These are phyloP conservation scores for Stomatorhinus ivindoensis DNA, from an alignment of 2,113 vertebrate genomes.

Conservation along the genomic window DNA sequence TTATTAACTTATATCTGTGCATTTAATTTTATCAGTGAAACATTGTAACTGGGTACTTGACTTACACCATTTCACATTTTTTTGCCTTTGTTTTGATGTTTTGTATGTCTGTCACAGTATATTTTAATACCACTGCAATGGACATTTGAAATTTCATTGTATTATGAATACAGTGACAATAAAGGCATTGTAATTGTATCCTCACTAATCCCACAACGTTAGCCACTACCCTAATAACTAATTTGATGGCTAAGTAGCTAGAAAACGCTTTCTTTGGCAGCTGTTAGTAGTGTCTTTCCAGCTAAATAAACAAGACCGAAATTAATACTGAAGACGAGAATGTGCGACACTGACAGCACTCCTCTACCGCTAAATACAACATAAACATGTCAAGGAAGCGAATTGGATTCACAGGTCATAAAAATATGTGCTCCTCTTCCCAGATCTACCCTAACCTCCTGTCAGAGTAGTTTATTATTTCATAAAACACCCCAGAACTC, in stretches of 20 bases:
- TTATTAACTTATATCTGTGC: too few relatives aligned
- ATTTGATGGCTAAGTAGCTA: not conserved
- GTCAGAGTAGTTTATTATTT: slow-evolving; percentile 19
- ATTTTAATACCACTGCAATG: too few relatives aligned
- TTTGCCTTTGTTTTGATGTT: too few relatives aligned
- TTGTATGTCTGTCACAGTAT: too few relatives aligned
- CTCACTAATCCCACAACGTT: not conserved
- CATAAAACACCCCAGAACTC: slow-evolving; percentile 7
- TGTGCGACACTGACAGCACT: not conserved
- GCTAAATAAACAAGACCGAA: not conserved
- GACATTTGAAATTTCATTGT: too few relatives aligned
- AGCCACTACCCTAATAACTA: not conserved
- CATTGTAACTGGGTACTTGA: too few relatives aligned
- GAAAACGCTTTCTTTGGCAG: not conserved
- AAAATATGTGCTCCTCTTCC: slow-evolving; percentile 16
- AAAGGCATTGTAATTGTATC: not conserved
- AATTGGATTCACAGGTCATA: slow-evolving; percentile 16
- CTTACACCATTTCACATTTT: too few relatives aligned
- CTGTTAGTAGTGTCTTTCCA: not conserved
- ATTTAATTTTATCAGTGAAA: too few relatives aligned
- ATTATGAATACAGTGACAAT: too few relatives aligned
- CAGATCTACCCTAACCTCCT: not conserved
- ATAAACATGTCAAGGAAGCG: slow-evolving; percentile 5
- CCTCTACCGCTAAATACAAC: not conserved
- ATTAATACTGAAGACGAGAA: not conserved